Percentiles rank a stretch among this genome's conserved stretches.
phyloP scores from a whole-genome alignment of 1,140 invertebrate species.

The Papilio xuthus region DNA sequence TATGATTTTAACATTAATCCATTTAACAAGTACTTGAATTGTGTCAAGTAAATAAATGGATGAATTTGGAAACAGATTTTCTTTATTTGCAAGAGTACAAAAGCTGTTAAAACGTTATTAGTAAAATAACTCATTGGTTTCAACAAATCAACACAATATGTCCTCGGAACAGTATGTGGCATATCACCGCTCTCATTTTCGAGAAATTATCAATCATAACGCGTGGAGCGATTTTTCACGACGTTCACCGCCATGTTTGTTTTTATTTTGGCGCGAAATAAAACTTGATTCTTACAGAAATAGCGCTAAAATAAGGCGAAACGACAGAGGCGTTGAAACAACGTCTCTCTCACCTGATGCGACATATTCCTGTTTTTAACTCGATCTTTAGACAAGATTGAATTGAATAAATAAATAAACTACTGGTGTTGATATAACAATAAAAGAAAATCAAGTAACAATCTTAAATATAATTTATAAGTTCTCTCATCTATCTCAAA shows the following conservation, averaged over 20 bases:
- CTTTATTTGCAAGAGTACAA: constrained; percentile 41
- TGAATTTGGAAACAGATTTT: neutral
- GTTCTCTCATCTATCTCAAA: too few species aligned
- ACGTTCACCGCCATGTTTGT: constrained; percentile 59
- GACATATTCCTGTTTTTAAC: constrained; percentile 21
- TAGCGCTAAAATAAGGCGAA: constrained; percentile 55
- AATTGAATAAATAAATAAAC: neutral
- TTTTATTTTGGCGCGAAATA: constrained; percentile 69
- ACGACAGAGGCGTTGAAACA: constrained; percentile 64
- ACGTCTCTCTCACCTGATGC: constrained; percentile 61
- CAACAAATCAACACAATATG: constrained; percentile 75
- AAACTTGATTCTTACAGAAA: constrained; percentile 62
- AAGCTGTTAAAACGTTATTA: constrained; percentile 58
- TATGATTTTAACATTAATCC: neutral
- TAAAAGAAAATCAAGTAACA: too few species aligned
- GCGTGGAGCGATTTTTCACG: constrained; percentile 75
- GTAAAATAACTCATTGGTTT: constrained; percentile 66
- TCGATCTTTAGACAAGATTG: neutral
- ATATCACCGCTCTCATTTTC: constrained; percentile 58
- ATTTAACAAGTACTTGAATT: too few species aligned
- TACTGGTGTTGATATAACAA: neutral
- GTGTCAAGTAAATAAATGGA: neutral
- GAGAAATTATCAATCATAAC: constrained; percentile 78
- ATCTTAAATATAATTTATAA: too few species aligned
- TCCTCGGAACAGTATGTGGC: constrained; percentile 57